phyloP scores from a whole-genome alignment of 2,113 vertebrate genomes.

The Nycticorax nycticorax region DNA sequence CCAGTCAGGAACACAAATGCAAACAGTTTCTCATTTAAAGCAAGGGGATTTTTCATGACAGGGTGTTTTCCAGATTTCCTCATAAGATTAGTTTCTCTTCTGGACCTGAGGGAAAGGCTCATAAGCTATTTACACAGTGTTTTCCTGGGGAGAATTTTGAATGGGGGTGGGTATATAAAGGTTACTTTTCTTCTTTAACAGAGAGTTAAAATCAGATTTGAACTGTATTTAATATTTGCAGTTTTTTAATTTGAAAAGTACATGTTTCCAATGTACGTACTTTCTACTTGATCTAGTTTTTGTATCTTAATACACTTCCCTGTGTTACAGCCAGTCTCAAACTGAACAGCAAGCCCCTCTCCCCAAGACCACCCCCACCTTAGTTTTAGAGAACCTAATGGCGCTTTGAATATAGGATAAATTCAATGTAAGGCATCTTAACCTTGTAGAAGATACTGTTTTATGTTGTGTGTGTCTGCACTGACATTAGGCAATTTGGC shows the following conservation, averaged over 20 bases:
- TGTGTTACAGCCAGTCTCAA: background rate
- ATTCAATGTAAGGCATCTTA: background rate
- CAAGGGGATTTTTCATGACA: background rate
- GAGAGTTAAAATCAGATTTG: background rate
- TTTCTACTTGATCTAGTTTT: background rate
- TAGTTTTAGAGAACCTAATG: background rate
- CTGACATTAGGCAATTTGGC: background rate
- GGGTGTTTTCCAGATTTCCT: conserved; percentile 8
- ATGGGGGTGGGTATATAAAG: background rate
- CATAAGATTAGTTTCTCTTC: background rate
- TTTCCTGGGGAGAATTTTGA: background rate
- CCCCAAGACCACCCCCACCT: fast-evolving
- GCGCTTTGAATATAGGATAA: background rate
- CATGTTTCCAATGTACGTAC: background rate
- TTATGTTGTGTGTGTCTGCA: background rate
- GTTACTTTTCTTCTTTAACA: background rate
- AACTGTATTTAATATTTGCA: background rate
- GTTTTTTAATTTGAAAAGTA: background rate
- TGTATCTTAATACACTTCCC: background rate
- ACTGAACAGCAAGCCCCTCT: background rate
- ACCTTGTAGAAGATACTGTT: background rate
- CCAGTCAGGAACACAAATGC: background rate
- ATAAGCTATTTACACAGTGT: background rate
- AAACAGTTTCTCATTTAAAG: background rate
- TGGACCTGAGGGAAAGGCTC: background rate